Percentiles rank a stretch among this genome's conserved stretches.
phyloP scores from a whole-genome alignment of 2,797 vertebrate genomes.

The Odontamblyopus rebecca region DNA sequence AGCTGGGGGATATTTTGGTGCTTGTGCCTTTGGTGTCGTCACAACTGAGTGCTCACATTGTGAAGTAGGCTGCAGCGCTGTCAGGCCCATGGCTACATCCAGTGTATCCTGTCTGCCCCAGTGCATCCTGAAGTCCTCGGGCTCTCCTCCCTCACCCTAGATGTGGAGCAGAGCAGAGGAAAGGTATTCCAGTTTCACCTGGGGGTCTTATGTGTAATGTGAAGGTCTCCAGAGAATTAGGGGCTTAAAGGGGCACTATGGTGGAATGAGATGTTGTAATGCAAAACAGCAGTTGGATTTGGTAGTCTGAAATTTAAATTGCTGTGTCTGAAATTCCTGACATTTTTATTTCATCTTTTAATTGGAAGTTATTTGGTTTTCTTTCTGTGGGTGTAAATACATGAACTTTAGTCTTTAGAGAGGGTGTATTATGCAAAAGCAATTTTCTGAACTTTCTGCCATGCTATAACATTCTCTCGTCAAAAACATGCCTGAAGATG shows the following conservation, averaged over 20 bases:
- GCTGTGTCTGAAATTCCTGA: too few relatives aligned
- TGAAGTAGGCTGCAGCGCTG: constrained; percentile 41
- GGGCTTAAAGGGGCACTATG: constrained; percentile 31
- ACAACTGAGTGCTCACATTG: constrained; percentile 48
- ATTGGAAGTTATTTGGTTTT: too few relatives aligned
- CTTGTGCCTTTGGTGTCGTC: constrained; percentile 41
- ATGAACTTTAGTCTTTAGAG: too few relatives aligned
- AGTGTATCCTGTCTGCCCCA: constrained; percentile 46
- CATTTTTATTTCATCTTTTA: too few relatives aligned
- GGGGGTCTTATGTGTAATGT: constrained; percentile 35
- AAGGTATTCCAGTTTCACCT: constrained; percentile 56
- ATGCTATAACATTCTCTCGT: too few relatives aligned
- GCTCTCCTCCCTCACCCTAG: constrained; percentile 40
- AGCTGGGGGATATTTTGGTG: constrained; percentile 15
- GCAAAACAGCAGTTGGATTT: not conserved
- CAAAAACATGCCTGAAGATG: too few relatives aligned
- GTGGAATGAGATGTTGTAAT: not conserved
- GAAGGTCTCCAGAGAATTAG: constrained; percentile 45
- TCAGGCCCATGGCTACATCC: constrained; percentile 41
- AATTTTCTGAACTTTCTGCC: too few relatives aligned
- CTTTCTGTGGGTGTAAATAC: too few relatives aligned
- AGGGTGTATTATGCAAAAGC: too few relatives aligned
- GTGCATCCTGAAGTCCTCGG: constrained; percentile 21
- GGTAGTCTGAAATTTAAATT: too few relatives aligned
- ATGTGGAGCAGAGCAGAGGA: constrained; percentile 42